Evolutionary conservation across 2,888 invertebrate genomes (phyloP).

Genomic region (Phymatocera aterrima): DNA sequence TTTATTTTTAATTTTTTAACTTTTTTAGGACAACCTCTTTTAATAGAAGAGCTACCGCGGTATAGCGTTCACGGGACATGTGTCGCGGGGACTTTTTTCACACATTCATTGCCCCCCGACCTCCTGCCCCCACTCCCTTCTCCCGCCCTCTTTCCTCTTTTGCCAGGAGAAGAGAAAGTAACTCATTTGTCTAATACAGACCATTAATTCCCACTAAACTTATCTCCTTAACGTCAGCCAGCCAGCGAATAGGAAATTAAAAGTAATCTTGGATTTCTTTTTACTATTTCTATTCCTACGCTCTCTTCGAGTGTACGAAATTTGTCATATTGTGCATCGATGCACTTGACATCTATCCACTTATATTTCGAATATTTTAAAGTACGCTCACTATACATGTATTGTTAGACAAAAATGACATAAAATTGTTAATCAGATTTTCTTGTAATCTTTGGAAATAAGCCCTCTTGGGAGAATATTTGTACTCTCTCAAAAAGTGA

Average conservation of each 20-base stretch:
- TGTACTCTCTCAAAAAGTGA: too few relatives aligned
- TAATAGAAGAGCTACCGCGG: slow-evolving; percentile 31
- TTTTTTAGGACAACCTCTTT: slow-evolving; percentile 29
- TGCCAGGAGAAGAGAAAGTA: slow-evolving; percentile 33
- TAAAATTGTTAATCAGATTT: too few relatives aligned
- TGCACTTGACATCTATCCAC: too few relatives aligned
- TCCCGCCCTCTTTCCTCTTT: too few relatives aligned
- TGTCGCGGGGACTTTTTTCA: slow-evolving; percentile 12
- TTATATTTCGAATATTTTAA: too few relatives aligned
- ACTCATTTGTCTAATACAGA: slow-evolving; percentile 56
- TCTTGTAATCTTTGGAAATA: too few relatives aligned
- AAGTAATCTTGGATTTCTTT: slow-evolving; percentile 47
- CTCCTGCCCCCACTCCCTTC: not conserved
- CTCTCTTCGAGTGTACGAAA: not conserved
- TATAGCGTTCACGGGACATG: slow-evolving; percentile 29
- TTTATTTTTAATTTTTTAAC: slow-evolving; percentile 42
- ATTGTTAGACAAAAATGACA: too few relatives aligned
- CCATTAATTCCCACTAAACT: slow-evolving; percentile 57
- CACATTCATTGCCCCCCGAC: not conserved
- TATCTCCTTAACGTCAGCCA: slow-evolving; percentile 45
- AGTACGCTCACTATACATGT: too few relatives aligned
- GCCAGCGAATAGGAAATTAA: slow-evolving; percentile 45
- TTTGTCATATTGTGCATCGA: not conserved
- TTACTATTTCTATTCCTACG: not conserved
- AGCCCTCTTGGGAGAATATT: too few relatives aligned